phyloP scores from a whole-genome alignment of 2,113 vertebrate genomes.

The Nesogale talazaci region DNA sequence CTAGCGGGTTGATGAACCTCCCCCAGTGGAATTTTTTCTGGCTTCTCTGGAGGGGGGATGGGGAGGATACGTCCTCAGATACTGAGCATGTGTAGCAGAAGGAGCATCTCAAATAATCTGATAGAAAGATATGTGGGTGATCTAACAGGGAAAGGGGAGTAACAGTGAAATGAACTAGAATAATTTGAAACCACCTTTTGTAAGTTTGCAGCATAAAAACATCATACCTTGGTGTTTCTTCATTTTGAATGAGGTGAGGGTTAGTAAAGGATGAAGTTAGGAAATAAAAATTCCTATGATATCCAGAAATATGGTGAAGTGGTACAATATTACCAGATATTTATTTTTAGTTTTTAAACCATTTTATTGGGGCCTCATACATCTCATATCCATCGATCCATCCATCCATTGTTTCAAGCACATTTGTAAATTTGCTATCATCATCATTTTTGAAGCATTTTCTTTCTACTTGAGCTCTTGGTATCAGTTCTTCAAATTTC shows the following conservation, averaged over 20 bases:
- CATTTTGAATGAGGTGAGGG: background rate
- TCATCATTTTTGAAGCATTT: no score
- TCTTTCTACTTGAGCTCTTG: no score
- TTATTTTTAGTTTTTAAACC: no score
- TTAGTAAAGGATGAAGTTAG: background rate
- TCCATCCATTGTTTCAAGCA: no score
- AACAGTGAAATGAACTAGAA: background rate
- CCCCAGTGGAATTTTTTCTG: no score
- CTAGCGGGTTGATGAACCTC: no score
- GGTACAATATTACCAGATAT: no score
- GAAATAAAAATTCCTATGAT: background rate
- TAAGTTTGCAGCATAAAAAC: background rate
- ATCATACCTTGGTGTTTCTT: constrained; percentile 1
- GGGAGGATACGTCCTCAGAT: no score
- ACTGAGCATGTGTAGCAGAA: background rate
- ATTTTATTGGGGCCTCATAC: no score
- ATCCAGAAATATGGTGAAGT: background rate
- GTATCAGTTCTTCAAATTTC: no score
- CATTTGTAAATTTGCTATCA: no score
- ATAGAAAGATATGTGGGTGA: background rate
- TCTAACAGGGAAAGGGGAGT: background rate
- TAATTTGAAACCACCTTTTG: background rate
- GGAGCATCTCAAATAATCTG: background rate
- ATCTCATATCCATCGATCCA: background rate
- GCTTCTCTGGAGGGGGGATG: no score